Percentiles rank a stretch among this genome's conserved stretches.
These are phyloP conservation scores for Etheostoma perlongum DNA, from an alignment of 2,797 vertebrate species.

Conservation along the genomic window DNA sequence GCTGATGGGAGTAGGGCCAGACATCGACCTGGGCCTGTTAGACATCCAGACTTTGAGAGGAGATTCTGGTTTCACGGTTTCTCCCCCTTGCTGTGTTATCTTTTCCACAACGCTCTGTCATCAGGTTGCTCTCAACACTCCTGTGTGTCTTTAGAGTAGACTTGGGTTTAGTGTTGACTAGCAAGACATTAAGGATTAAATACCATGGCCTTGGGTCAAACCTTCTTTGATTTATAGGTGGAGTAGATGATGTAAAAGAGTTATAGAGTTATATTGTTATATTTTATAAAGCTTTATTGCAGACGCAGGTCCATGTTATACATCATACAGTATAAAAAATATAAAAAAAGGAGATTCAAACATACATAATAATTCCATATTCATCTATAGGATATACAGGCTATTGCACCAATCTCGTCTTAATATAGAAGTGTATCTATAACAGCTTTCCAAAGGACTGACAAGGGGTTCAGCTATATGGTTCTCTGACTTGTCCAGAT, in stretches of 20 bases:
- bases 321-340: no score
- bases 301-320: no score
- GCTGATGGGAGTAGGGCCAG: conserved; percentile 36
- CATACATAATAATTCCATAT: no score
- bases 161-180: not conserved
- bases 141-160: not conserved
- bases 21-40: conserved; percentile 29
- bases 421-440: no score
- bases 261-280: not conserved
- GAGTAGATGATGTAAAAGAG: not conserved
- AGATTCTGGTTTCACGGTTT: conserved; percentile 32
- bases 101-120: not conserved
- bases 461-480: no score
- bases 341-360: no score
- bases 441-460: no score
- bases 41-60: conserved; percentile 5
- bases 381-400: no score
- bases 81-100: conserved; percentile 12
- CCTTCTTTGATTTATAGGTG: not conserved
- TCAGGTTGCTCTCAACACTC: not conserved
- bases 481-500: no score
- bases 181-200: not conserved
- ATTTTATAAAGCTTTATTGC: no score
- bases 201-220: not conserved
- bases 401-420: no score